phyloP scores from a whole-genome alignment of 1,140 invertebrate species.

The Eumeta japonica region DNA sequence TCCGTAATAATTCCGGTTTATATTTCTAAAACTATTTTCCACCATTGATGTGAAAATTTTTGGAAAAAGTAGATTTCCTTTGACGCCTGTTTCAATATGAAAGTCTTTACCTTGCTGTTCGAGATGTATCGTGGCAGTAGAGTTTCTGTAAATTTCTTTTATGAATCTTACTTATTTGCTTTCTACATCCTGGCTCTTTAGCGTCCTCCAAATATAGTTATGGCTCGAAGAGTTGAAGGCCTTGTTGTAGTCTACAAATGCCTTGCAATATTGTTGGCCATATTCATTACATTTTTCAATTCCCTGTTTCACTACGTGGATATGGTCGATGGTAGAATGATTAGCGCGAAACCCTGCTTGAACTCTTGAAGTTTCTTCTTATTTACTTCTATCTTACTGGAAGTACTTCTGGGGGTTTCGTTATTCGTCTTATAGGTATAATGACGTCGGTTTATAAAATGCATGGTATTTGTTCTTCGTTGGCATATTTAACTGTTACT shows the following conservation, averaged over 20 bases:
- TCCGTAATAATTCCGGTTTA: slow-evolving; percentile 5
- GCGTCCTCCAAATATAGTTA: not conserved
- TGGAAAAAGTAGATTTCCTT: slow-evolving; percentile 7
- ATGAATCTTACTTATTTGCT: no score
- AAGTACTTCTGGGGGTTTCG: slow-evolving; percentile 8
- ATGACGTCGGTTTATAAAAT: slow-evolving; percentile 13
- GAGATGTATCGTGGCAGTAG: slow-evolving; percentile 3
- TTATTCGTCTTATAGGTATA: slow-evolving; percentile 9
- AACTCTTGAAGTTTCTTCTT: no score
- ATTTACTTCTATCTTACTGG: no score
- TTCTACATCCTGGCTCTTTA: not conserved
- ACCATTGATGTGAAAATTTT: slow-evolving; percentile 7
- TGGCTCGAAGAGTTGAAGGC: not conserved
- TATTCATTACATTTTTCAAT: slow-evolving; percentile 11
- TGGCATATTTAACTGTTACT: not conserved
- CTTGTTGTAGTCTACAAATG: not conserved
- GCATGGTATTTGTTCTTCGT: slow-evolving; percentile 9
- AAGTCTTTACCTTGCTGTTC: slow-evolving; percentile 7
- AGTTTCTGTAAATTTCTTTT: no score
- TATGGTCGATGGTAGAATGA: no score
- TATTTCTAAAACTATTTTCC: slow-evolving; percentile 7
- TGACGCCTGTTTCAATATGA: slow-evolving; percentile 3
- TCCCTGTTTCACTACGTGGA: no score
- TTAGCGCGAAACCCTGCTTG: slow-evolving; percentile 11
- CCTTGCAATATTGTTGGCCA: not conserved